Conservation (phyloP, 2,797 vertebrate species). For the Erethizon dorsatum region DNA sequence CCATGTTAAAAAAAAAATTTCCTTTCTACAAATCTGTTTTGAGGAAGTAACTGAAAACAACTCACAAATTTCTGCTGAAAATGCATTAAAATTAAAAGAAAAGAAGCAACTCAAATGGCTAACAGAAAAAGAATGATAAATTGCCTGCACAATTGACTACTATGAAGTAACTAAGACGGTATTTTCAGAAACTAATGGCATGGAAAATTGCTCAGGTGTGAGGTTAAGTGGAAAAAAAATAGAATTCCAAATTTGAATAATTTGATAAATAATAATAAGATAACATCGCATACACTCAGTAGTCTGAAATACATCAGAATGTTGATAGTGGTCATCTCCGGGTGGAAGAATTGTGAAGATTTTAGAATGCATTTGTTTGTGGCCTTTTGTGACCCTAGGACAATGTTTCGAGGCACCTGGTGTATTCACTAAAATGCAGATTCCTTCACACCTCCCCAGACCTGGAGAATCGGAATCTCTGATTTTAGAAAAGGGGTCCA, state of each 20-base stretch:
- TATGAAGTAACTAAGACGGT: background rate
- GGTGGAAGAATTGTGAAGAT: background rate
- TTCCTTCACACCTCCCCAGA: background rate
- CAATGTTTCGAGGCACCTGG: background rate
- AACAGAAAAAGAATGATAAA: background rate
- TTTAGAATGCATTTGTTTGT: background rate
- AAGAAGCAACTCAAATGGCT: background rate
- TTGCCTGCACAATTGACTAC: background rate
- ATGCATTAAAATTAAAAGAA: background rate
- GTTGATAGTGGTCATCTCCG: background rate
- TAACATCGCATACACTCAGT: background rate
- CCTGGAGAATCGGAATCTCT: background rate
- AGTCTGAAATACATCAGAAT: background rate
- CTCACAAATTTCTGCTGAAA: constrained; percentile 40
- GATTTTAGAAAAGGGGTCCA: background rate
- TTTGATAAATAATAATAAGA: constrained; percentile 13
- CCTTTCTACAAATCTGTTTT: constrained; percentile 31
- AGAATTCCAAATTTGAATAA: background rate
- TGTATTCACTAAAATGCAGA: background rate
- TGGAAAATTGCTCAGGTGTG: background rate
- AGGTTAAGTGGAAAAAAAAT: background rate
- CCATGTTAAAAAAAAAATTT: constrained; percentile 9
- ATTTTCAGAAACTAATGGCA: background rate
- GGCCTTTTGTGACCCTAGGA: background rate
- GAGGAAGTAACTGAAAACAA: constrained; percentile 47